Base-by-base conservation (phyloP, 2,888 invertebrate genomes). In the Oscheius sp. region DNA sequence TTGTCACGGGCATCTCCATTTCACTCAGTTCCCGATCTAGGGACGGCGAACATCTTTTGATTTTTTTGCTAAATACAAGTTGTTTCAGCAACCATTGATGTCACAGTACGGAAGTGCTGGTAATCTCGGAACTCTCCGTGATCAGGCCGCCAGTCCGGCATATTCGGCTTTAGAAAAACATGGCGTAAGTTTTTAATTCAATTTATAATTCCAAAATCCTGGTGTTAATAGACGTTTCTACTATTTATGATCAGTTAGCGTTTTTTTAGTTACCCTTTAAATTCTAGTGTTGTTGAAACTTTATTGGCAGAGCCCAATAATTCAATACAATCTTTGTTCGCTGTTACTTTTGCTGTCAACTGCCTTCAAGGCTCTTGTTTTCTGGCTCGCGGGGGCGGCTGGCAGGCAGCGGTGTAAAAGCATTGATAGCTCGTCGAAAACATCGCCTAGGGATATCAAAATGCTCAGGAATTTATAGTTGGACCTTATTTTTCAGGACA, bases 51-150 rank as follows among this genome's bases (percentile, higher is more conserved):
- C 38, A 38, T 38, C 14, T 38, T 38, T 38, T 14, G 9, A 14
- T 38, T 38, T 38, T 38, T 38, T 12, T 38, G 38, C 38, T 38
- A 38, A 38, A n/a, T n/a, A n/a, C 20, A 2, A 6, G 41, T 20
- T 56, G 4, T 51, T 36, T 32, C 56, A 44, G 57, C 57, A 32
- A 41, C 33, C 30, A 9, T 47, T 62, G 17, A 74, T 77, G 77
- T 79, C 80, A 36, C 78, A 78, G 49, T 80, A 80, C 72, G 80
- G 80, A 38, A 82, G 80, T 61, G 72, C 73, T 65, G 77, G 78
- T 44, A 81, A 76, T 62, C 67, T 80, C 33, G 70, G 70, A 47
- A 71, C 65, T 45, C 70, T 72, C 54, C 72, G 78, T 14, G 75
- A 75, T 45, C 67, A 72, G 54, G 71, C 74, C 66, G 72, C 62